Evolutionary conservation across 2,113 vertebrate genomes (phyloP), one percentile per base, ranked within the genome.

Genomic region (Miniopterus natalensis): DNA sequence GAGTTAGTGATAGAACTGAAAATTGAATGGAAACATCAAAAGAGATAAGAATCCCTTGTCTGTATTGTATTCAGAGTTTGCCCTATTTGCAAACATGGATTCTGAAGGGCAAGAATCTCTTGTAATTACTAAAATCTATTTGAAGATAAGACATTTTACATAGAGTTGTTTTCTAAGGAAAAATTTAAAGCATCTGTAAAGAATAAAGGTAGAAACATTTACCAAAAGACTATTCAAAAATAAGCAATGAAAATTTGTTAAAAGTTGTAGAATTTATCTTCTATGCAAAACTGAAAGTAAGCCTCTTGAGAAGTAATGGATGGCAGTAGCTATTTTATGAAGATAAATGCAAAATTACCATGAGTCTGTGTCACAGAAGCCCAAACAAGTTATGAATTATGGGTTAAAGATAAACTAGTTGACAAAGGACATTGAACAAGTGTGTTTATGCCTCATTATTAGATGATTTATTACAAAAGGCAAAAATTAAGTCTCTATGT

Each of bases 311-410:
- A 84, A 59, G 53, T 63, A 74, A 78, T 45, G 1, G 15, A 77
- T 86, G 36, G 31, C 53, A 83, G 18, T n/a, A 94, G 6, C 31
- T 87, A 71, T 94, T 85, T 89, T 53, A 89, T 87, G 71, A 93
- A 88, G 65, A 96, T 84, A 85, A 89, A 94, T 86, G 49, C 31
- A 92, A 83, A 95, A 75, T 92, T 66, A 59, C 2, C 36, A 59
- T 80, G 84, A 77, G 66, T 77, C 71, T 53, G 75, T 94, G 92
- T 68, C 65, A 96, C 40, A 92, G 71, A 86, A 66, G n/a, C n/a
- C 40, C 68, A 11, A 89, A 77, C 53, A 97, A 93, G 95, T 80
- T 87, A 89, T 87, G 84, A 96, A 49, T 95, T 89, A 92, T 71
- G 25, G 29, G 53, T 91, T 96, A 90, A 90, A 87, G 84, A 92